Percentiles rank a stretch among this genome's conserved stretches.
These are phyloP conservation scores for Phoenicopterus ruber DNA, from an alignment of 2,113 vertebrate species.

Conservation along the genomic window DNA sequence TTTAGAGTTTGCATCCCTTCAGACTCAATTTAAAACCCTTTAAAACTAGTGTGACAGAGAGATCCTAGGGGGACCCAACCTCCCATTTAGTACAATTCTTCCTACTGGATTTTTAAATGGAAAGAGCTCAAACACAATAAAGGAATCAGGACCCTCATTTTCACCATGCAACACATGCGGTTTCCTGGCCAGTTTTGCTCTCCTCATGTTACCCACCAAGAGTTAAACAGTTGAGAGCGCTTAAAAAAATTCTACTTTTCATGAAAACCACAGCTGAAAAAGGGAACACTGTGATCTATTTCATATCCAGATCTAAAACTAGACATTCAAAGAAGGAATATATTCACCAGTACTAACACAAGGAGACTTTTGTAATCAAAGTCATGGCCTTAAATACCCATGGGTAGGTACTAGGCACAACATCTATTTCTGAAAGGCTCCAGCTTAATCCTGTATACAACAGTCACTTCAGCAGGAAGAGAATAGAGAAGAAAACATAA, in stretches of 20 bases:
- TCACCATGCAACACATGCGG: background rate
- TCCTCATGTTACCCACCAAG: background rate
- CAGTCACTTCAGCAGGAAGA: background rate
- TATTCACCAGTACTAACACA: slow-evolving; percentile 53
- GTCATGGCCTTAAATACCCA: slow-evolving; percentile 49
- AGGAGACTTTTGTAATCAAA: slow-evolving; percentile 57
- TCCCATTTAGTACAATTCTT: background rate
- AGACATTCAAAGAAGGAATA: slow-evolving; percentile 47
- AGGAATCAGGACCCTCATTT: background rate
- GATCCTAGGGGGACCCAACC: background rate
- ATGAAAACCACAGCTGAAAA: slow-evolving; percentile 47
- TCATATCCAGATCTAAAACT: slow-evolving; percentile 26
- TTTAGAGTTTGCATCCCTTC: background rate
- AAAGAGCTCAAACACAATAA: background rate
- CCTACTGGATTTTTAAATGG: background rate
- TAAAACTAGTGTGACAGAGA: background rate
- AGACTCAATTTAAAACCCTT: background rate
- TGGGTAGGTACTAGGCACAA: slow-evolving; percentile 27
- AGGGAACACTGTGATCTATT: slow-evolving; percentile 51
- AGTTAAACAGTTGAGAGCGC: slow-evolving; percentile 11
- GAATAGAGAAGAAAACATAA: background rate
- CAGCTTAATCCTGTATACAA: background rate
- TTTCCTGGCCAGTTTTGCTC: background rate
- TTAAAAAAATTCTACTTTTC: slow-evolving; percentile 21
- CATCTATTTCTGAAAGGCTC: slow-evolving; percentile 43